Base-by-base conservation (phyloP, 2,113 vertebrate genomes). In the Ailurus styani region DNA sequence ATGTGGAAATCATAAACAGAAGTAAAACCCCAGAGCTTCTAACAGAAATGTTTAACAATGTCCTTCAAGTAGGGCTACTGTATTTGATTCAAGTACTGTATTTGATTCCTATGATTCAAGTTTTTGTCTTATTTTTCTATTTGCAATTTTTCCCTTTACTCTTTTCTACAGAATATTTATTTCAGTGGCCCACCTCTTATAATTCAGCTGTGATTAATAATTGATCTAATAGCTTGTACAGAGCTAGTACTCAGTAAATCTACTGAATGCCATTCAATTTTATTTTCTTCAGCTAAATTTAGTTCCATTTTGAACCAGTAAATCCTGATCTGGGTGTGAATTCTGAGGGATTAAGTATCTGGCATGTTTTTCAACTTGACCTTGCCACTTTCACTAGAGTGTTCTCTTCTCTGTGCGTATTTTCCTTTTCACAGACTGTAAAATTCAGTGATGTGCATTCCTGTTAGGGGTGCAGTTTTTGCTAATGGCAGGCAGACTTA, bases 401-500 rank as follows among this genome's bases (percentile, higher is more conserved):
- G 20, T 78, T 92, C 78, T 92, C 31, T 54, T 95, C 79, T 89
- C 66, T 75, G 31, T 81, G 57, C 20, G 37, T 73, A n/a, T 86
- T 96, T 96, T 92, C 17, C 45, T 90, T 90, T 95, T 93, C 73
- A 97, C 84, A 90, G 97, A 45, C 60, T 64, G 52, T 94, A 96
- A 95, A 98, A 52, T 90, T 79, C 73, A 47, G n/a, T 87, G 89
- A 91, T 86, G 73, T 81, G 20, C n/a, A 21, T 88, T 97, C 81
- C 82, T 97, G 55, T 90, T 93, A 55, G 47, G 86, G 68, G 70
- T 87, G 6, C 21, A 70, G 86, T 88, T 72, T 87, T 93, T 13
- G 1, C 79, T 83, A 91, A 73, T 55, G 21, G 79, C 52, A 20
- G 6, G 21, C 60, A 84, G 70, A 92, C 86, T 97, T 94, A 94